A percentile compares a stretch with the other conserved stretches of the same genome.
phyloP scores from a whole-genome alignment of 2,113 vertebrate genomes.

The Clarias batrachus region DNA sequence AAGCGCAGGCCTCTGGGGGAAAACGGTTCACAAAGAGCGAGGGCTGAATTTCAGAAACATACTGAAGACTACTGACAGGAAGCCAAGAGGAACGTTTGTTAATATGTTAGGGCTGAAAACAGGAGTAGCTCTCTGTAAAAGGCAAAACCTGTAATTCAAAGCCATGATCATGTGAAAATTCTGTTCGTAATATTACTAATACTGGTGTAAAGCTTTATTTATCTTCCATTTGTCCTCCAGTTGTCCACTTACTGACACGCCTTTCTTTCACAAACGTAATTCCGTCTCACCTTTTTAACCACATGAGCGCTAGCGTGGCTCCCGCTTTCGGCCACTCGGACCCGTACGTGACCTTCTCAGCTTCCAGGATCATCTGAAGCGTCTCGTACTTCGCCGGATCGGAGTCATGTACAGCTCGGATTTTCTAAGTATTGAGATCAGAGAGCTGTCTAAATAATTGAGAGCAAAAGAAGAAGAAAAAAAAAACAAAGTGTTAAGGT shows the following conservation, averaged over 20 bases:
- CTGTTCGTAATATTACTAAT: too few species aligned
- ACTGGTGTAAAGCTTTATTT: too few species aligned
- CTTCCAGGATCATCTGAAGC: slow-evolving; percentile 86
- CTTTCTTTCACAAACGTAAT: background rate
- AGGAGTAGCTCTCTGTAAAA: background rate
- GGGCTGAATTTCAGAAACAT: background rate
- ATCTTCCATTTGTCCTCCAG: too few species aligned
- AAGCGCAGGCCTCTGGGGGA: slow-evolving; percentile 86
- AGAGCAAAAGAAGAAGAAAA: background rate
- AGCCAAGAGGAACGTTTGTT: background rate
- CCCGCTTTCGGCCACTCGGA: slow-evolving; percentile 87
- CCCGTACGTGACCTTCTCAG: slow-evolving; percentile 80
- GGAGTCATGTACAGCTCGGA: slow-evolving; percentile 82
- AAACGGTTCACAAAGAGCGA: background rate
- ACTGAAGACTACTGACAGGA: background rate
- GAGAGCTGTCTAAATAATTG: background rate
- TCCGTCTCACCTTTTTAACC: slow-evolving; percentile 87
- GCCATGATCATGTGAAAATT: too few species aligned
- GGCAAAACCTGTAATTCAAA: too few species aligned
- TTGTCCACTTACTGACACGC: too few species aligned
- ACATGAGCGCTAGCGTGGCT: slow-evolving; percentile 90
- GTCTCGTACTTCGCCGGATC: slow-evolving; percentile 87
- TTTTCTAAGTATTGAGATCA: slow-evolving; percentile 77
- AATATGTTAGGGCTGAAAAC: background rate
- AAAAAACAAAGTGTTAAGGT: background rate